These are phyloP conservation scores for Lagorchestes hirsutus DNA, from an alignment of 2,797 vertebrate species.

Conservation along the genomic window DNA sequence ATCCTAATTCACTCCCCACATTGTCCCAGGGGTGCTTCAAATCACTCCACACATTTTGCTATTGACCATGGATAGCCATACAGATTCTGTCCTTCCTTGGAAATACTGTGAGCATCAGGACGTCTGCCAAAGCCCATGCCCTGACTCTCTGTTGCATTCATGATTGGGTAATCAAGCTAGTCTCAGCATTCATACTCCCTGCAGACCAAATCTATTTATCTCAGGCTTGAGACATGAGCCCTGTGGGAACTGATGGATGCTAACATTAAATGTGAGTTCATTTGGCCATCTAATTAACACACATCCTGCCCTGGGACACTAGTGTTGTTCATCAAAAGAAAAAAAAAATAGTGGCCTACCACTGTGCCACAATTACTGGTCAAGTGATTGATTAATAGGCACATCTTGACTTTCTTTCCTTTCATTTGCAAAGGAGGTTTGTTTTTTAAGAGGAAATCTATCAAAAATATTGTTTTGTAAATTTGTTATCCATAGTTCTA, in stretches of 20 bases:
- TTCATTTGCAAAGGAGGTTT: not conserved
- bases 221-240: not conserved
- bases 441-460: not conserved
- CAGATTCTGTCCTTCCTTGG: not conserved
- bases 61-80: not conserved
- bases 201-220: not conserved
- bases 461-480: not conserved
- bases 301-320: not conserved
- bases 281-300: not conserved
- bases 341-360: not conserved
- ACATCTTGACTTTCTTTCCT: not conserved
- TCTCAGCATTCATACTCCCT: not conserved
- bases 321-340: not conserved
- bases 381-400: not conserved
- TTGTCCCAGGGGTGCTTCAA: not conserved
- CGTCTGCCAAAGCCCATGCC: not conserved
- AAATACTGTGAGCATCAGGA: not conserved
- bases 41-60: not conserved
- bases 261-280: slow-evolving; percentile 3
- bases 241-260: not conserved
- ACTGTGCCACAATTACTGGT: slow-evolving; percentile 1
- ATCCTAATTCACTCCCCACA: not conserved
- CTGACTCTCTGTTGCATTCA: not conserved
- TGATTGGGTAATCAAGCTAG: not conserved
- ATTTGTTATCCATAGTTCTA: not conserved